Conservation (phyloP, 1,140 invertebrate genomes). For the Bemisia tabaci region DNA sequence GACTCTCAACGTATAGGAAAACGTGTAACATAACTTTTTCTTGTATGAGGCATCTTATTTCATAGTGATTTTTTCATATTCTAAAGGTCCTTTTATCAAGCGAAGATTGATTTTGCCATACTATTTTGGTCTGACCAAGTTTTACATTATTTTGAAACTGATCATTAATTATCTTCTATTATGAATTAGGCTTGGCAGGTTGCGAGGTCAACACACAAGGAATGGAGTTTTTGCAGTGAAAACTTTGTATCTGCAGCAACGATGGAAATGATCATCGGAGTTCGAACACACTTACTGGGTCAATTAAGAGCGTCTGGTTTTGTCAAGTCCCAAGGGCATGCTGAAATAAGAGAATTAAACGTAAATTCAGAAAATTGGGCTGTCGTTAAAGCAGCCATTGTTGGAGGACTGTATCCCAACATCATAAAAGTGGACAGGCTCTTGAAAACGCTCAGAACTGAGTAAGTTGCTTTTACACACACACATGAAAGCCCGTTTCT, state of each 20-base stretch:
- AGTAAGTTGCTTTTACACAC: conserved; percentile 35
- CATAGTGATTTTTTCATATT: too few species aligned
- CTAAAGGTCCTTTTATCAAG: too few species aligned
- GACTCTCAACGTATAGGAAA: too few species aligned
- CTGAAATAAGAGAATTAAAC: conserved; percentile 64
- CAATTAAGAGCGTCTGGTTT: conserved; percentile 75
- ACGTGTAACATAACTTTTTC: too few species aligned
- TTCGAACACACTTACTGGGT: conserved; percentile 62
- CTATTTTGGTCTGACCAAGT: too few species aligned
- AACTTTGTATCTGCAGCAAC: conserved; percentile 66
- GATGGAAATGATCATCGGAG: conserved; percentile 74
- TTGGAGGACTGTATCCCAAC: conserved; percentile 77
- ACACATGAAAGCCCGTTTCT: too few species aligned
- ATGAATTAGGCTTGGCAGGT: conserved; percentile 41
- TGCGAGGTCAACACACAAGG: conserved; percentile 49
- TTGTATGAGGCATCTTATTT: too few species aligned
- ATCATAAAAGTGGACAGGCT: conserved; percentile 53
- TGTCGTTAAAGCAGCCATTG: conserved; percentile 77
- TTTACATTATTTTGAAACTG: too few species aligned
- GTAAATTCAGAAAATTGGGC: conserved; percentile 80
- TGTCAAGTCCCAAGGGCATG: conserved; percentile 40
- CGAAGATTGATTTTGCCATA: too few species aligned
- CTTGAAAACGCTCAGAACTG: conserved; percentile 40
- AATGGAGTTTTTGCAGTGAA: conserved; percentile 59
- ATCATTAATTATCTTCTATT: conserved; percentile 6